These are phyloP conservation scores for Sternotherus odoratus DNA, from an alignment of 2,797 vertebrate genomes.

Conservation along the genomic window DNA sequence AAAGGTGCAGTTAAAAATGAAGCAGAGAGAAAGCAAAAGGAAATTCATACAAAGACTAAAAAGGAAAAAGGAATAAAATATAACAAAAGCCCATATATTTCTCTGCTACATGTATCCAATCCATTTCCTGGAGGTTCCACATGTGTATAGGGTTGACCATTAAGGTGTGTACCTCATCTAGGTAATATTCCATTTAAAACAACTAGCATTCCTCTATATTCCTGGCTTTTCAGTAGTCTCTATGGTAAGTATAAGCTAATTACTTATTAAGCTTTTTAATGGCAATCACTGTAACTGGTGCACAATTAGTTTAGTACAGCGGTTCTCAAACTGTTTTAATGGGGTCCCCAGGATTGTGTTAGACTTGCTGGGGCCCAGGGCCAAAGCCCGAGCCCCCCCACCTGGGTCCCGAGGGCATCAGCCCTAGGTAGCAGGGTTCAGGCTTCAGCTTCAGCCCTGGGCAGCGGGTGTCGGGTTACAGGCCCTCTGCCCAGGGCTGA, in stretches of 20 bases:
- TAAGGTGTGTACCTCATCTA: slow-evolving; percentile 35
- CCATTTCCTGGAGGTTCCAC: not conserved
- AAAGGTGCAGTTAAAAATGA: not conserved
- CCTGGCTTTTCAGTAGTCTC: slow-evolving; percentile 9
- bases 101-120: slow-evolving; percentile 23
- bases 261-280: slow-evolving; percentile 74
- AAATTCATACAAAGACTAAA: not conserved
- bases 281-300: slow-evolving; percentile 67
- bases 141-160: not conserved
- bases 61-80: not conserved
- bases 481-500: no score
- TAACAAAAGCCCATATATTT: not conserved
- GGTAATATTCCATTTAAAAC: slow-evolving; percentile 51
- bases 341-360: no score
- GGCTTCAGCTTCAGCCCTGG: no score
- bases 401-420: no score
- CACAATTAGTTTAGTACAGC: no score
- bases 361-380: no score
- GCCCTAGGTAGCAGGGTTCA: no score
- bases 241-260: slow-evolving; percentile 43
- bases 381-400: no score
- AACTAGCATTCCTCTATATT: not conserved
- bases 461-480: no score
- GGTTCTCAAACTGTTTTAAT: no score
- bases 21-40: not conserved